phyloP scores from a whole-genome alignment of 1,140 invertebrate genomes.

The Cecropterus lyciades region DNA sequence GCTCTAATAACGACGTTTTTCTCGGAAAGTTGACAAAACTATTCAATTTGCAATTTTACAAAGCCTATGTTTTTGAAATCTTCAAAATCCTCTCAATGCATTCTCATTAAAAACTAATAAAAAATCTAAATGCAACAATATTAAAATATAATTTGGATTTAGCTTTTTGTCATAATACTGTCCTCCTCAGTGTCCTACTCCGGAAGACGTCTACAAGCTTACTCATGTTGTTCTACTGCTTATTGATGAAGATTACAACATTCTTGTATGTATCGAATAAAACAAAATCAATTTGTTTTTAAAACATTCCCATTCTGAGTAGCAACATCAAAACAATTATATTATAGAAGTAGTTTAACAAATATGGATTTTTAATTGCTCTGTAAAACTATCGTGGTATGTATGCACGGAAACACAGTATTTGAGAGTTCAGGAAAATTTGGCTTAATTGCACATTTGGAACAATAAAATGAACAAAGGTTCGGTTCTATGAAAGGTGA shows the following conservation, averaged over 20 bases:
- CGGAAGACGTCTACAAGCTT: no score
- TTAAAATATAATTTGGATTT: no score
- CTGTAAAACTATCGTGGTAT: constrained; percentile 5
- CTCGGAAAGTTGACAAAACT: no score
- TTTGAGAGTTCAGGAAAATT: constrained; percentile 7
- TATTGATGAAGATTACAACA: neutral
- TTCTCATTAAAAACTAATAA: no score
- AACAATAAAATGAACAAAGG: constrained; percentile 2
- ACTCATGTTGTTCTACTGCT: no score
- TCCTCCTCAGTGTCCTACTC: no score
- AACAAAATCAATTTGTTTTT: neutral
- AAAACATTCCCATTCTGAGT: neutral
- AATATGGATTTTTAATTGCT: constrained; percentile 2
- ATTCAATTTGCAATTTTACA: no score
- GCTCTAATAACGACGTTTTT: no score
- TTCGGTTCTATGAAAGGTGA: neutral
- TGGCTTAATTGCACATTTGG: constrained; percentile 16
- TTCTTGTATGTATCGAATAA: neutral
- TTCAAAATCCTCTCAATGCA: no score
- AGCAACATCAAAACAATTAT: constrained; percentile 3
- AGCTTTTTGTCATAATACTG: no score
- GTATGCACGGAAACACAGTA: constrained; percentile 12
- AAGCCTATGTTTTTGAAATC: no score
- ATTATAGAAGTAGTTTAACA: constrained; percentile 18
- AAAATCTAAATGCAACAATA: no score